Conservation (phyloP, 2,797 vertebrate species). For the Simalia tracyae region DNA sequence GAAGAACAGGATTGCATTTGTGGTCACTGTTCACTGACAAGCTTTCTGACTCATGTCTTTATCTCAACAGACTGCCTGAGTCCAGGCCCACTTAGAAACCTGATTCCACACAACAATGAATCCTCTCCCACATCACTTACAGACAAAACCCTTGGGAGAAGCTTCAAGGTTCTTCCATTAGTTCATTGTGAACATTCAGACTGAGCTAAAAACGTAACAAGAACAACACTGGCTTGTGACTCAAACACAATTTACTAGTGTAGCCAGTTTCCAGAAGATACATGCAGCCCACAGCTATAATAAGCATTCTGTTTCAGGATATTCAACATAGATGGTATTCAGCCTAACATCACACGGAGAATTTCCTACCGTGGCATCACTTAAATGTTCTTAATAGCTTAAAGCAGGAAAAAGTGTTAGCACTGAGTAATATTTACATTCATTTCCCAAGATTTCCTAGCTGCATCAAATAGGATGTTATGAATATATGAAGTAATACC, state of each 20-base stretch:
- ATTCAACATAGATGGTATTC: background rate
- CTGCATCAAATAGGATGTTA: background rate
- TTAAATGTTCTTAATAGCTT: background rate
- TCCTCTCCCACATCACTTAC: background rate
- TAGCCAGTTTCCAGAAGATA: background rate
- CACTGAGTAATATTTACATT: background rate
- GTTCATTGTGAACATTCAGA: slow-evolving; percentile 15
- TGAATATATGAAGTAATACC: background rate
- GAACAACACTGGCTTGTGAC: background rate
- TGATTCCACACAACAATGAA: background rate
- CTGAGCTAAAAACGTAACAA: background rate
- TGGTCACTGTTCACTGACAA: slow-evolving; percentile 8
- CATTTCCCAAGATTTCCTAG: background rate
- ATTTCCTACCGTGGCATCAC: background rate
- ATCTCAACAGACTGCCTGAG: background rate
- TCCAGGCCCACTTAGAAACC: background rate
- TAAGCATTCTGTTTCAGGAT: background rate
- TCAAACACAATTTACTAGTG: background rate
- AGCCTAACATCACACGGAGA: background rate
- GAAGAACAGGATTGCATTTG: background rate
- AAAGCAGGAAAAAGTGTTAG: background rate
- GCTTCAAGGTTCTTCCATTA: background rate
- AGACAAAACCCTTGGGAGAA: slow-evolving; percentile 11
- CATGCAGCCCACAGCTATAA: background rate
- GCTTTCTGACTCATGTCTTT: slow-evolving; percentile 29